Conservation (phyloP, 2,888 invertebrate species). For the Drosophila anomelani region DNA sequence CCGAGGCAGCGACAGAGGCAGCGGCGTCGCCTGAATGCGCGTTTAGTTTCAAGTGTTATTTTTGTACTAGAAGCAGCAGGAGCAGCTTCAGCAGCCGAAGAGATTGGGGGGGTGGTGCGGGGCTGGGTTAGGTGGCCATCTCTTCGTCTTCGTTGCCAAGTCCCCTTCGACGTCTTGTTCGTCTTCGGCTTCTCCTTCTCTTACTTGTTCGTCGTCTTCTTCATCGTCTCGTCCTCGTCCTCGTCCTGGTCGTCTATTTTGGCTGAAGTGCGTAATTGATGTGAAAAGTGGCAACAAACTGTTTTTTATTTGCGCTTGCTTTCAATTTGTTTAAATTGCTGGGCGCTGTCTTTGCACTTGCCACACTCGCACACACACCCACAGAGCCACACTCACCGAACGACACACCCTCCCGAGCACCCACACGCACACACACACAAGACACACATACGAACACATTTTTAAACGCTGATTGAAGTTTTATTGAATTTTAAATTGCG, state of each 20-base stretch:
- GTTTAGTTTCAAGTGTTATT: slow-evolving; percentile 81
- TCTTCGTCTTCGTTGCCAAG: slow-evolving; percentile 17
- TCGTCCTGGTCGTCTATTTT: slow-evolving; percentile 68
- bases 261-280: slow-evolving; percentile 80
- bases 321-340: slow-evolving; percentile 80
- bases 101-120: slow-evolving; percentile 18
- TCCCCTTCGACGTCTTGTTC: slow-evolving; percentile 43
- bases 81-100: slow-evolving; percentile 25
- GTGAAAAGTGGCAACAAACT: slow-evolving; percentile 80
- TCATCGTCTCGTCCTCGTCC: slow-evolving; percentile 29
- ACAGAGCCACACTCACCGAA: slow-evolving; percentile 12
- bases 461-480: slow-evolving; percentile 77
- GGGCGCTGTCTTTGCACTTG: slow-evolving; percentile 63
- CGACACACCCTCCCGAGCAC: slow-evolving; percentile 4
- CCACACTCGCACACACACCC: slow-evolving; percentile 30
- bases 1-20: slow-evolving; percentile 29
- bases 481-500: slow-evolving; percentile 77
- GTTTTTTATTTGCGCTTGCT: slow-evolving; percentile 81
- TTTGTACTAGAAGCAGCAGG: slow-evolving; percentile 70
- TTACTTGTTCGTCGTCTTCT: slow-evolving; percentile 39
- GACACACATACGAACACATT: slow-evolving; percentile 36
- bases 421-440: slow-evolving; percentile 7
- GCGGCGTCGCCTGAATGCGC: slow-evolving; percentile 71
- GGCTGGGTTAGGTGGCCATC: slow-evolving; percentile 3
- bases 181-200: slow-evolving; percentile 33